Evolutionary conservation across 2,888 invertebrate species (phyloP), one percentile per base, ranked within the genome.

Genomic region (Diloba caeruleocephala): DNA sequence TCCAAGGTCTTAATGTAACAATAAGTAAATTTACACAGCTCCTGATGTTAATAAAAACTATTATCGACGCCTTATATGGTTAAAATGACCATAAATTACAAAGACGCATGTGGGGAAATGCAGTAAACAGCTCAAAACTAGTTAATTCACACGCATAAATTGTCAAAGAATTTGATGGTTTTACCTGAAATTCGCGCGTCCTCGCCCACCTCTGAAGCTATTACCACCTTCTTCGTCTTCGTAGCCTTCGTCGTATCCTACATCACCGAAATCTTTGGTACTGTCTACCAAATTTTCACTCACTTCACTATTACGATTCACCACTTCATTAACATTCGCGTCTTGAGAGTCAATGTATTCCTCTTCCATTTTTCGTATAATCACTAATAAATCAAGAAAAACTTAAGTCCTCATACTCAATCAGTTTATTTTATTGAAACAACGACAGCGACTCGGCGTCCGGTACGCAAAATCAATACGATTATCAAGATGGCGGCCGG

Each of bases 171-270:
- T 1, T 13, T 2, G 14, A 7, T 7, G n/a, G 45, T 12, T 3
- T 43, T 68, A 93, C 93, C 91, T 90, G 78, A 89, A 93, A 59
- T 85, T 90, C 0, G 91, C 92, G 8, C 92, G 88, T 12, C 91
- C 90, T 1, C 90, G 82, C 37, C 84, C 84, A 23, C 85, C 87
- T 36, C 93, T 78, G 66, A 87, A 92, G 57, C 75, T 82, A 55
- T 82, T 84, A 1, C 84, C 81, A 2, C 83, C 82, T 2, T 92
- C 92, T 6, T 92, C 92, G 39, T 92, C 92, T 4, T 92, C 92
- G 51, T 78, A 90, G 33, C 70, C 73, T n/a, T 92, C 92, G 4
- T 92, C 92, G 49, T 82, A 90, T 1, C 76, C 76, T 10, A 71
- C 69, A 59, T 93, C 93, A 57, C 81, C 82, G 52, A 87, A 91